Conservation (phyloP, 2,888 invertebrate species). For the Calameuta filiformis region DNA sequence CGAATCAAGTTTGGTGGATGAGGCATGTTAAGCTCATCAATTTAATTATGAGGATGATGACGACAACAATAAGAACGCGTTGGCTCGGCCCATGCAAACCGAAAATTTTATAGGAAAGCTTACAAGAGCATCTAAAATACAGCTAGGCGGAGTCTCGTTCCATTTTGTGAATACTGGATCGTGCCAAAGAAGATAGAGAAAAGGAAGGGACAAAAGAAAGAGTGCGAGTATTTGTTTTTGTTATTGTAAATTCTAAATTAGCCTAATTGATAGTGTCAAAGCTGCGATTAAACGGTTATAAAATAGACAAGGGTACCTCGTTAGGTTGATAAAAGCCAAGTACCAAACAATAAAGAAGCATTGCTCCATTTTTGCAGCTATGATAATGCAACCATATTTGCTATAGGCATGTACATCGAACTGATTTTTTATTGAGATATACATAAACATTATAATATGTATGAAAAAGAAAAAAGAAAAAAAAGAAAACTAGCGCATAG, state of each 20-base stretch:
- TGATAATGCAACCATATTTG: conserved; percentile 27
- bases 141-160: conserved; percentile 5
- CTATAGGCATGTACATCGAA: conserved; percentile 40
- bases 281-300: conserved; percentile 2
- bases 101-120: not conserved
- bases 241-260: conserved; percentile 29
- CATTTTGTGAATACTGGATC: conserved; percentile 14
- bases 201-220: not conserved
- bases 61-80: not conserved
- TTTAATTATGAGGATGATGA: not conserved
- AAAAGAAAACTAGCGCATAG: conserved; percentile 10
- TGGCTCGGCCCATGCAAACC: not conserved
- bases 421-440: conserved; percentile 35
- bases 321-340: conserved; percentile 22
- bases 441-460: conserved; percentile 18
- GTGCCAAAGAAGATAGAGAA: conserved; percentile 24
- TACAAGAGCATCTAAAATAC: not conserved
- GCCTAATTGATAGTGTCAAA: conserved; percentile 7
- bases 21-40: not conserved
- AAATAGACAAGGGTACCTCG: conserved; percentile 21
- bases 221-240: conserved; percentile 19
- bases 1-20: not conserved
- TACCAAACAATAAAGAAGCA: conserved; percentile 32
- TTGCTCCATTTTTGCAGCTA: conserved; percentile 31
- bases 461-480: conserved; percentile 3